phyloP scores from a whole-genome alignment of 2,888 invertebrate genomes.

The Agrilus cyanescens region DNA sequence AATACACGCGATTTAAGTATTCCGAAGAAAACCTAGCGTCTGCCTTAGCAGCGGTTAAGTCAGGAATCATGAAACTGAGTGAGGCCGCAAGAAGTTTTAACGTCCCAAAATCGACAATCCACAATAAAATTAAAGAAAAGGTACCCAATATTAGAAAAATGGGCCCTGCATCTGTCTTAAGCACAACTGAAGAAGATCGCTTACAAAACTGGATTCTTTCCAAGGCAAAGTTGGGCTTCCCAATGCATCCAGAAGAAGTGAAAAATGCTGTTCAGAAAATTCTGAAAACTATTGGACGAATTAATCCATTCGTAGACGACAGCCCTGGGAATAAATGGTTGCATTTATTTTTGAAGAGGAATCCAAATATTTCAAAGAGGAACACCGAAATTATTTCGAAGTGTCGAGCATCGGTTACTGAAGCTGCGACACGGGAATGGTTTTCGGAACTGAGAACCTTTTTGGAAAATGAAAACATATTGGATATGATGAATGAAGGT shows the following conservation, averaged over 20 bases:
- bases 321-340: constrained; percentile 12
- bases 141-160: no score
- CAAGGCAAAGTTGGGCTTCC: constrained; percentile 2
- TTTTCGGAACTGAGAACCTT: constrained; percentile 13
- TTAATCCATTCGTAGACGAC: neutral
- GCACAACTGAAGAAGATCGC: neutral
- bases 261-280: constrained; percentile 3
- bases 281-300: neutral
- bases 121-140: no score
- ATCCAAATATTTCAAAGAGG: constrained; percentile 16
- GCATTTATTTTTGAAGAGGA: constrained; percentile 17
- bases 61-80: no score
- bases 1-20: no score
- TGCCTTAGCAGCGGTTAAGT: no score
- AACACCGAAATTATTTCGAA: constrained; percentile 17
- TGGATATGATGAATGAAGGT: constrained; percentile 6
- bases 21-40: no score
- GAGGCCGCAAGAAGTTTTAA: no score
- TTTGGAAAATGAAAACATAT: constrained; percentile 1
- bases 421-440: constrained; percentile 16
- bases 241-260: neutral
- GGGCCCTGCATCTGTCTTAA: neutral
- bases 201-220: constrained; percentile 1
- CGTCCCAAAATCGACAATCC: no score
- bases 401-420: constrained; percentile 17